Evolutionary conservation across 2,113 vertebrate genomes (phyloP).

Genomic region (Scytalopus superciliaris): DNA sequence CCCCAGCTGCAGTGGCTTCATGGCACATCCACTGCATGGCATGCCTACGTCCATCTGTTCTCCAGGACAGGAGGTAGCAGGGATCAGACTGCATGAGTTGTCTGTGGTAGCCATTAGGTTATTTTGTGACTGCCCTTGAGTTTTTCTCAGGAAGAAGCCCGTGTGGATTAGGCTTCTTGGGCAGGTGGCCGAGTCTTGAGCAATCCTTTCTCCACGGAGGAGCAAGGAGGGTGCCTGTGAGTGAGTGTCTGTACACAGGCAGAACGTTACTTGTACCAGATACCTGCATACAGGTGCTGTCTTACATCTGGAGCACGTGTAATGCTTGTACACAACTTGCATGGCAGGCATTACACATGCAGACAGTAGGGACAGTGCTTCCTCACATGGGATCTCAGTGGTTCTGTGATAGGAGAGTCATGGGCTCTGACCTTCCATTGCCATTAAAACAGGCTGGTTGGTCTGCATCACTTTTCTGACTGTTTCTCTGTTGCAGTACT

Average conservation of each 20-base stretch:
- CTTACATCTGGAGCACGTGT: background rate
- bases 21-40: rapidly evolving
- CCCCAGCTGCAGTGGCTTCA: background rate
- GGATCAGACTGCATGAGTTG: background rate
- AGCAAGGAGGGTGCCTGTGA: background rate
- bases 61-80: background rate
- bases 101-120: rapidly evolving
- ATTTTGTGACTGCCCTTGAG: background rate
- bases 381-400: background rate
- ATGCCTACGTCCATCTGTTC: background rate
- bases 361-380: background rate
- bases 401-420: background rate
- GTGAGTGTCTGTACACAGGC: background rate
- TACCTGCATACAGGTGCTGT: rapidly evolving
- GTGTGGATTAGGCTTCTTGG: background rate
- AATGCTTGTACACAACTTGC: background rate
- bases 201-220: background rate
- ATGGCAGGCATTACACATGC: rapidly evolving
- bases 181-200: rapidly evolving
- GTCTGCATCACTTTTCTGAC: background rate
- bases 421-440: rapidly evolving
- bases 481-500: background rate
- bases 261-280: background rate
- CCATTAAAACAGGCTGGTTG: background rate
- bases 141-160: background rate